Conservation (phyloP, 2,113 vertebrate genomes). For the Falcunculus frontatus region DNA sequence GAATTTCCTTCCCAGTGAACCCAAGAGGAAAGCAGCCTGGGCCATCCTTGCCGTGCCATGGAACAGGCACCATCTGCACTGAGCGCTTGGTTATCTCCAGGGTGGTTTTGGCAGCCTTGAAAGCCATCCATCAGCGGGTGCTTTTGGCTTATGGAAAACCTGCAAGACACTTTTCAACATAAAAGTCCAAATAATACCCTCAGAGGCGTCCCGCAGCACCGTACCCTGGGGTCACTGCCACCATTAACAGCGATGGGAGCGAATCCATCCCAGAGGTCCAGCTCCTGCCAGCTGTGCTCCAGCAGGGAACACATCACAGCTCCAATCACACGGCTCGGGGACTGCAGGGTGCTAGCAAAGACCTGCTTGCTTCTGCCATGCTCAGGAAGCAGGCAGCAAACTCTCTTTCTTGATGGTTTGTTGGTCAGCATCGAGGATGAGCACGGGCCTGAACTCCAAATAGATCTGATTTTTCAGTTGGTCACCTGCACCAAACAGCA, state of each 20-base stretch:
- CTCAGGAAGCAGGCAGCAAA: not conserved
- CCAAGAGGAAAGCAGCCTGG: not conserved
- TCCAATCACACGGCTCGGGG: rapidly evolving
- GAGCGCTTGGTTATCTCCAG: not conserved
- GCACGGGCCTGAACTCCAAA: not conserved
- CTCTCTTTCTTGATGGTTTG: not conserved
- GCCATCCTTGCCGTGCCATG: rapidly evolving
- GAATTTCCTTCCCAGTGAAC: not conserved
- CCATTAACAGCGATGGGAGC: not conserved
- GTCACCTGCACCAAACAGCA: not conserved
- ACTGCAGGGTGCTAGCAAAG: not conserved
- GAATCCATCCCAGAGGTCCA: rapidly evolving
- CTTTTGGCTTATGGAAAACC: not conserved
- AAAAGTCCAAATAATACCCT: not conserved
- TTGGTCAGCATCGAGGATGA: not conserved
- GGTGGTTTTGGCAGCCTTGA: not conserved
- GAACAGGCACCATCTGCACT: not conserved
- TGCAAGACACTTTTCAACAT: not conserved
- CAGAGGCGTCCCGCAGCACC: rapidly evolving
- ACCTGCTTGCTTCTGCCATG: not conserved
- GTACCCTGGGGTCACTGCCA: not conserved
- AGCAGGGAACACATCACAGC: not conserved
- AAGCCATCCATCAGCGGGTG: not conserved
- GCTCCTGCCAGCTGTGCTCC: not conserved
- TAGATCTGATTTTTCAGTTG: not conserved